Percentiles rank a stretch among this genome's conserved stretches.
Evolutionary conservation across 2,888 invertebrate genomes (phyloP).

Genomic region (Hermodice carunculata): DNA sequence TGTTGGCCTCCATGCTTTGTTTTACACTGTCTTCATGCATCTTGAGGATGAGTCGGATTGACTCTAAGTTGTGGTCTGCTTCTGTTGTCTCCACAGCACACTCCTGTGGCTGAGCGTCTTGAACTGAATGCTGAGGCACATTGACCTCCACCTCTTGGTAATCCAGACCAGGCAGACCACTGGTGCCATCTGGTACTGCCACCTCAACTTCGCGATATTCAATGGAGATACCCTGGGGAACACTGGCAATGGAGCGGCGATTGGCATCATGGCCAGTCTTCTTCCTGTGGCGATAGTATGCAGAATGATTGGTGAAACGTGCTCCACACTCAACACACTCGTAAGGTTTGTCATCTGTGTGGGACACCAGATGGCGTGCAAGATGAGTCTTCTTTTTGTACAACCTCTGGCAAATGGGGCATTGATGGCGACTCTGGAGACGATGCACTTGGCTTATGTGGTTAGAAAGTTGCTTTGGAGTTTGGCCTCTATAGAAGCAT

Average conservation of each 20-base stretch:
- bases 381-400: conserved; percentile 39
- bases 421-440: conserved; percentile 25
- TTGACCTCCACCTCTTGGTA: no score
- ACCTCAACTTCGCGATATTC: no score
- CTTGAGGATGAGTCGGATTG: no score
- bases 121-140: no score
- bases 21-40: no score
- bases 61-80: no score
- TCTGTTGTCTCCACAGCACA: no score
- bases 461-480: conserved; percentile 18
- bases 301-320: conserved; percentile 30
- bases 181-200: no score
- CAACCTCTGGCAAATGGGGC: conserved; percentile 32
- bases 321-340: conserved; percentile 30
- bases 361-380: conserved; percentile 35
- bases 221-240: conserved; percentile 38
- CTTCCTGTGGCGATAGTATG: conserved; percentile 36
- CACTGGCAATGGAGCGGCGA: conserved; percentile 69
- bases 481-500: conserved; percentile 29
- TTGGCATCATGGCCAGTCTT: conserved; percentile 34
- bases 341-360: conserved; percentile 35
- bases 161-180: no score
- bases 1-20: no score
- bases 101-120: no score
- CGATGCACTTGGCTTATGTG: conserved; percentile 32